Conservation (phyloP, 2,113 vertebrate species). For the Oxygymnocypris stewartii region DNA sequence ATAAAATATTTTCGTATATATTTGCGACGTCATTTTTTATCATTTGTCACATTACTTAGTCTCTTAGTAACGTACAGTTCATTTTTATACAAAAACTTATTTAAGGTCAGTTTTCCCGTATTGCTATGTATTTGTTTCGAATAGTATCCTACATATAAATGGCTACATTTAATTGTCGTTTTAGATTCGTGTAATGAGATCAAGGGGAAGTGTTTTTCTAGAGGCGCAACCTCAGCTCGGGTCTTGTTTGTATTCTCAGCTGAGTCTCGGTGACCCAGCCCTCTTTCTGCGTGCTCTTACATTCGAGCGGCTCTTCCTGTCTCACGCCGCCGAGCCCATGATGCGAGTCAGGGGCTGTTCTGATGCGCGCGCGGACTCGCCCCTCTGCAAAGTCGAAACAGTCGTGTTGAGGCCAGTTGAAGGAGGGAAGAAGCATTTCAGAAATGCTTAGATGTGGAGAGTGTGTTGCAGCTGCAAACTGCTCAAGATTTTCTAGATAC, state of each 20-base stretch:
- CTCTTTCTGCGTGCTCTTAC: conserved; percentile 50
- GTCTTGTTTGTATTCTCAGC: conserved; percentile 46
- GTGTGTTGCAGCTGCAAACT: conserved; percentile 8
- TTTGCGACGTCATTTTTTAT: not conserved
- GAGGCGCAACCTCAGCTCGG: conserved; percentile 1
- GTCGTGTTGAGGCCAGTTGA: conserved; percentile 41
- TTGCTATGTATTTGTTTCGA: not conserved
- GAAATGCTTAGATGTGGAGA: conserved; percentile 33
- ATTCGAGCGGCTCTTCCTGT: conserved; percentile 39
- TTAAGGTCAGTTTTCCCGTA: not conserved
- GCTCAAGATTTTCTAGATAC: not conserved
- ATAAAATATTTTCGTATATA: not conserved
- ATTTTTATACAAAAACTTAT: not conserved
- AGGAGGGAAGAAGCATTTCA: conserved; percentile 44
- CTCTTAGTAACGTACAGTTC: not conserved
- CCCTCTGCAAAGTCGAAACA: conserved; percentile 31
- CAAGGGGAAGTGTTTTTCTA: not conserved
- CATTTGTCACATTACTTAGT: not conserved
- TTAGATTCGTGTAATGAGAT: not conserved
- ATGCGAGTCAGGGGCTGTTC: conserved; percentile 27
- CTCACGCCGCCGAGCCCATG: not conserved
- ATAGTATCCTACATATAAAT: not conserved
- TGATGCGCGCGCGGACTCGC: not conserved
- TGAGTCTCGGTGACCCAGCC: conserved; percentile 50
- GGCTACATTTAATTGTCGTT: not conserved